A percentile compares a stretch with the other conserved stretches of the same genome.
phyloP scores from a whole-genome alignment of 53 echinoderm and acorn worm species.

The Holothuria scabra region DNA sequence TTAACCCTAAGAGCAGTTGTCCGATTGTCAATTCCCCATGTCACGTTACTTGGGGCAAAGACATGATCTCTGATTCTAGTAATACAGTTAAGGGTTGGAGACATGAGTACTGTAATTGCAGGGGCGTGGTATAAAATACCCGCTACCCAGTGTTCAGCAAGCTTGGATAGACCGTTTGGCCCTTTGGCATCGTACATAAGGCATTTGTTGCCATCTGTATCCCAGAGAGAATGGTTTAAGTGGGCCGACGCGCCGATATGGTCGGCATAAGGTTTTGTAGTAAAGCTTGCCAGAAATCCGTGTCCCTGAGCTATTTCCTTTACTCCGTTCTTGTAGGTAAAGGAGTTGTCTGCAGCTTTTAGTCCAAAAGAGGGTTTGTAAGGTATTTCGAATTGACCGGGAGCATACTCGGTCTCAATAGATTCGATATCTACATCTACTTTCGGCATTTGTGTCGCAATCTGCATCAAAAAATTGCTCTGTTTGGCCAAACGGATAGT shows the following conservation, averaged over 20 bases:
- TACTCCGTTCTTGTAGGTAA: conserved; percentile 64
- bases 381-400: conserved; percentile 66
- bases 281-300: conserved; percentile 73
- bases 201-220: conserved; percentile 48
- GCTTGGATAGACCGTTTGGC: conserved; percentile 49
- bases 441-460: conserved; percentile 40
- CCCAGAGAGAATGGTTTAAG: conserved; percentile 79
- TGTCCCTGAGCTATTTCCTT: conserved; percentile 68
- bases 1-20: conserved; percentile 56
- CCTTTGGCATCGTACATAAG: conserved; percentile 56
- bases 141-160: conserved; percentile 69
- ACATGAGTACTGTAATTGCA: conserved; percentile 61
- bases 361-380: conserved; percentile 74
- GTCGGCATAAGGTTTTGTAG: conserved; percentile 68
- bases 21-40: conserved; percentile 76
- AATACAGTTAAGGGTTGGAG: conserved; percentile 68
- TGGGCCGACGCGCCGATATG: conserved; percentile 51
- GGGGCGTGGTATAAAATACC: conserved; percentile 70
- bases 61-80: conserved; percentile 38
- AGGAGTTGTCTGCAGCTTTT: conserved; percentile 63
- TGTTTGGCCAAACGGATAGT: conserved; percentile 59
- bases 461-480: conserved; percentile 43
- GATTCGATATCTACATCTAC: conserved; percentile 64
- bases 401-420: conserved; percentile 64
- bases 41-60: conserved; percentile 68